Percentiles rank a stretch among this genome's conserved stretches.
These are phyloP conservation scores for Oedothorax gibbosus DNA, from an alignment of 1,140 invertebrate genomes.

Conservation along the genomic window DNA sequence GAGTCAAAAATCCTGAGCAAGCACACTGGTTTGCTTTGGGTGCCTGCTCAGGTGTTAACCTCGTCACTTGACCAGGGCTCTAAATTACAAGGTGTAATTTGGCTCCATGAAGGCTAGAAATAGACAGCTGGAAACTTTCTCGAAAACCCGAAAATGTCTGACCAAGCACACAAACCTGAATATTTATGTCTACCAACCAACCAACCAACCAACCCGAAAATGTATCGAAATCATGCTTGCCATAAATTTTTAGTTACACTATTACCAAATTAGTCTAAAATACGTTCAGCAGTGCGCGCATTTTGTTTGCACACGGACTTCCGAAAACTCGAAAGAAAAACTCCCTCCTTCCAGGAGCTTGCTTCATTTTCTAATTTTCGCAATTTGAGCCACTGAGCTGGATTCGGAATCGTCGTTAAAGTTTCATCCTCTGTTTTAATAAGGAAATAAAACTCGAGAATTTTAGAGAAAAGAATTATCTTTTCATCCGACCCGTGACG, in stretches of 20 bases:
- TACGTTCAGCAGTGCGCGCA: constrained; percentile 41
- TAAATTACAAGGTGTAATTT: too few species aligned
- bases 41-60: too few species aligned
- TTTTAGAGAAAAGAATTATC: constrained; percentile 27
- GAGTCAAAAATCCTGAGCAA: too few species aligned
- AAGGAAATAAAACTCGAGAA: background rate
- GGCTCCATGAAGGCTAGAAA: too few species aligned
- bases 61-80: too few species aligned
- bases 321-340: constrained; percentile 13
- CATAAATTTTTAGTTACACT: too few species aligned
- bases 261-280: background rate
- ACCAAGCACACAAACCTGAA: too few species aligned
- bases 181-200: too few species aligned
- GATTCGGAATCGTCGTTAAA: constrained; percentile 45
- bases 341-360: background rate
- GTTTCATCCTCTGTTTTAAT: constrained; percentile 44
- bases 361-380: constrained; percentile 57
- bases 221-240: background rate
- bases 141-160: too few species aligned
- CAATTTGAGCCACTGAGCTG: constrained; percentile 37
- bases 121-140: too few species aligned
- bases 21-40: too few species aligned
- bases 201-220: too few species aligned
- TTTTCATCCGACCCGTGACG: background rate
- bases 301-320: constrained; percentile 49